These are phyloP conservation scores for Agonum fuliginosum DNA, from an alignment of 2,888 invertebrate species.

Conservation along the genomic window DNA sequence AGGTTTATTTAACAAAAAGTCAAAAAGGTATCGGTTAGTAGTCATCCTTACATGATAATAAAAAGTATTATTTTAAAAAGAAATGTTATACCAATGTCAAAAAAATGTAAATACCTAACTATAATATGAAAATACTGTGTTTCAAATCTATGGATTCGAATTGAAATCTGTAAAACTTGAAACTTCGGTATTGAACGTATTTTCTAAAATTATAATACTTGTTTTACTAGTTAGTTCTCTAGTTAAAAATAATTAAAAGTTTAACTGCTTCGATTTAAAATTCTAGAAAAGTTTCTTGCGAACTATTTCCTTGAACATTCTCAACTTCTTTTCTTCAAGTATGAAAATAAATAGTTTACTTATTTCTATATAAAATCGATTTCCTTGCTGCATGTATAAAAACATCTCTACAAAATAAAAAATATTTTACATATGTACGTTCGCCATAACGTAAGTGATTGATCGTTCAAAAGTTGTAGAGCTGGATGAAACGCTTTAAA, in stretches of 20 bases:
- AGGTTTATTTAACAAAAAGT: too few species aligned
- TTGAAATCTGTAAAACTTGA: too few species aligned
- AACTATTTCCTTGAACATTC: neutral
- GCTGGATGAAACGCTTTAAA: slow-evolving; percentile 45
- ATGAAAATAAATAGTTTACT: slow-evolving; percentile 29
- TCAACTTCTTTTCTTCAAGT: slow-evolving; percentile 9
- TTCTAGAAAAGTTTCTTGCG: neutral
- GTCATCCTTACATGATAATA: too few species aligned
- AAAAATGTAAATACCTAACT: too few species aligned
- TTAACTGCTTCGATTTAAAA: slow-evolving; percentile 5
- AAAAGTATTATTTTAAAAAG: too few species aligned
- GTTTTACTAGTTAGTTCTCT: too few species aligned
- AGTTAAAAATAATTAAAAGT: slow-evolving; percentile 36
- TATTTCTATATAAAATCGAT: slow-evolving; percentile 20
- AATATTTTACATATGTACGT: slow-evolving; percentile 33
- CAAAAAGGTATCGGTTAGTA: too few species aligned
- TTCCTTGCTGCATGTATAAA: slow-evolving; percentile 3
- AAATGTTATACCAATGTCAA: too few species aligned
- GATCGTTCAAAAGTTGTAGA: slow-evolving; percentile 36
- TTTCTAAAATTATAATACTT: too few species aligned
- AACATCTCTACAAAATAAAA: slow-evolving; percentile 32
- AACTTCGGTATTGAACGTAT: too few species aligned
- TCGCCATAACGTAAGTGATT: slow-evolving; percentile 18
- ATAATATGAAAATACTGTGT: too few species aligned
- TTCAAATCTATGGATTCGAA: too few species aligned